Evolutionary conservation across 1,140 invertebrate species (phyloP), one percentile per base, ranked within the genome.

Genomic region (Aradophagus sp.): DNA sequence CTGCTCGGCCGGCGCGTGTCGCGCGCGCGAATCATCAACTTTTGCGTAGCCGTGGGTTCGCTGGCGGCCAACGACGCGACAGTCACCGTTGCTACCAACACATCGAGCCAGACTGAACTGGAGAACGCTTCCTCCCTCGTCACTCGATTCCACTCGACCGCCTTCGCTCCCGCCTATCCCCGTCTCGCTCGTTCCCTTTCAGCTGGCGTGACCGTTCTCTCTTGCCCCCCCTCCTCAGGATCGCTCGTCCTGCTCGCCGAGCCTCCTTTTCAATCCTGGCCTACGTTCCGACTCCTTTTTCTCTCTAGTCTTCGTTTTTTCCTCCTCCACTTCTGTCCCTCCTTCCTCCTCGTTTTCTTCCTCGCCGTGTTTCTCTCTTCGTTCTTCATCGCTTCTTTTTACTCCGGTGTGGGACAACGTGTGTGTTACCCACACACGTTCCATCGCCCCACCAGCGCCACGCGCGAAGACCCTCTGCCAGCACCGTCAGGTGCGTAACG

Each of bases 31-130:
- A n/a, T 27, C 16, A 8, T 11, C 20, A 8, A n/a, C 7, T 53
- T 42, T 14, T 10, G 5, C n/a, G 29, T 42, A 16, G 14, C 5
- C 31, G 16, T 31, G 13, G 39, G 27, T 31, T 31, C 34, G 11
- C 52, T 19, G n/a, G 34, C 31, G 45, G 27, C 17, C 32, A 42
- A 42, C 61, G 34, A 13, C 14, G 26, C 20, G 41, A 20, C 61
- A 27, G 47, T 55, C 48, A 66, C 52, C 62, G 61, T 67, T 67
- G 63, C 53, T 67, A 66, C 63, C 52, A 58, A 67, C 63, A 58
- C 63, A 67, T 56, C 53, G 53, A 58, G 53, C 39, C 38, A 16
- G 52, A 67, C 63, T 66, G 47, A 58, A 67, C 63, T 67, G 63
- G 45, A 67, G 62, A 58, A 66, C 62, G 53, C 53, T 58, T 58